Evolutionary conservation across 2,888 invertebrate species (phyloP).

Genomic region (Cheilosia variabilis): DNA sequence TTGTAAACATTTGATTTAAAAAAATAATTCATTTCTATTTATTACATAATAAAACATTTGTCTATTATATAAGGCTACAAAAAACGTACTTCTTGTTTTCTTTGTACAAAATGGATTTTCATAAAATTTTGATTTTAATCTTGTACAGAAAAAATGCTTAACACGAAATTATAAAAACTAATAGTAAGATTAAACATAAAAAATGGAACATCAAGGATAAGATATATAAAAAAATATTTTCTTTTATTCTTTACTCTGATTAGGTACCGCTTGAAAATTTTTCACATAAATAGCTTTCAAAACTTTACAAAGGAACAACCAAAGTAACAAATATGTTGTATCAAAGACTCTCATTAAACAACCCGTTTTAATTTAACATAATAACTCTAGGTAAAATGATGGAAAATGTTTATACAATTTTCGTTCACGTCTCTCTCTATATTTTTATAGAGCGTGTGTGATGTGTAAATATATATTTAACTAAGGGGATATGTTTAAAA

Average conservation of each 20-base stretch:
- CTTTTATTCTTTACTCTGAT: conserved; percentile 31
- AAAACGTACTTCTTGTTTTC: conserved; percentile 35
- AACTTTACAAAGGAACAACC: conserved; percentile 18
- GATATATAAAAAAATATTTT: conserved; percentile 5
- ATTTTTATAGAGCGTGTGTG: neutral
- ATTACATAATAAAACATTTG: conserved; percentile 53
- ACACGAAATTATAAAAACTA: conserved; percentile 39
- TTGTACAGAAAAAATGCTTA: conserved; percentile 52
- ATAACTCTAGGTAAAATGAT: conserved; percentile 10
- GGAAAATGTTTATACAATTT: conserved; percentile 35
- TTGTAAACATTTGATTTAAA: conserved; percentile 6
- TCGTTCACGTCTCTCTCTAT: conserved; percentile 22
- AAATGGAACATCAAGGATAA: conserved; percentile 31
- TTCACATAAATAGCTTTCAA: conserved; percentile 16
- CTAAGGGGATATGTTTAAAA: conserved; percentile 68
- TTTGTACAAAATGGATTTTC: conserved; percentile 56
- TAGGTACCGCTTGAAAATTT: conserved; percentile 15
- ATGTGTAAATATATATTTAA: conserved; percentile 42
- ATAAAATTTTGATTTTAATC: conserved; percentile 52
- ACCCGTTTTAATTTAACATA: conserved; percentile 34
- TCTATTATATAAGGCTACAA: conserved; percentile 33
- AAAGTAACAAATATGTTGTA: neutral
- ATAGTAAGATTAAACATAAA: conserved; percentile 49
- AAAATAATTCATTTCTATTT: conserved; percentile 50
- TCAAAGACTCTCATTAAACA: conserved; percentile 31